Evolutionary conservation across 2,113 vertebrate species (phyloP).

Genomic region (crab-eating macaque (Macaca fascicularis)): DNA sequence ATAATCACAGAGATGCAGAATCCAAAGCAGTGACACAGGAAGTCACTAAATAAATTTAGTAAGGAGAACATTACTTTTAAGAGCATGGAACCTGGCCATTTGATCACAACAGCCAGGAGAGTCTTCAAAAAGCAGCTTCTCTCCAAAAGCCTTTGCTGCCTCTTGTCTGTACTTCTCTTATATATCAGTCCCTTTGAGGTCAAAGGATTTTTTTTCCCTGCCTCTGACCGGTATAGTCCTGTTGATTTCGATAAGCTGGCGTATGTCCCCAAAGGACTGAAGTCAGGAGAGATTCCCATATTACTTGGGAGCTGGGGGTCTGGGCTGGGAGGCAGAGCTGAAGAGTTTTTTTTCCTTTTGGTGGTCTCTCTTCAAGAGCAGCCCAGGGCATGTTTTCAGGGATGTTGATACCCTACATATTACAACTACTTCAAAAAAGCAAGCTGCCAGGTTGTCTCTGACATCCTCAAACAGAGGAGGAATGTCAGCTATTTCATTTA

Average conservation of each 20-base stretch:
- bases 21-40: background rate
- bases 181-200: background rate
- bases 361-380: background rate
- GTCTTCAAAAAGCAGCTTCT: background rate
- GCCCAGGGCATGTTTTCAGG: background rate
- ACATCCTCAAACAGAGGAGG: background rate
- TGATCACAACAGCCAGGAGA: background rate
- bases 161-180: background rate
- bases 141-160: background rate
- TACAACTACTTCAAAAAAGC: background rate
- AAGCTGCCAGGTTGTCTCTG: background rate
- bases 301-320: background rate
- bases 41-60: background rate
- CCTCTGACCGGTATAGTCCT: background rate
- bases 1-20: background rate
- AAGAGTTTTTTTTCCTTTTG: background rate
- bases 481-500: background rate
- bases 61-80: background rate
- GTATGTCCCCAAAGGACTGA: background rate
- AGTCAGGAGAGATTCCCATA: background rate
- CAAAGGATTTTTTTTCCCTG: background rate
- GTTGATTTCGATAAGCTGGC: background rate
- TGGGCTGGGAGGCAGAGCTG: background rate
- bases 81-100: background rate
- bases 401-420: background rate